Evolutionary conservation across 2,888 invertebrate genomes (phyloP).

Genomic region (Melinaea menophilus): DNA sequence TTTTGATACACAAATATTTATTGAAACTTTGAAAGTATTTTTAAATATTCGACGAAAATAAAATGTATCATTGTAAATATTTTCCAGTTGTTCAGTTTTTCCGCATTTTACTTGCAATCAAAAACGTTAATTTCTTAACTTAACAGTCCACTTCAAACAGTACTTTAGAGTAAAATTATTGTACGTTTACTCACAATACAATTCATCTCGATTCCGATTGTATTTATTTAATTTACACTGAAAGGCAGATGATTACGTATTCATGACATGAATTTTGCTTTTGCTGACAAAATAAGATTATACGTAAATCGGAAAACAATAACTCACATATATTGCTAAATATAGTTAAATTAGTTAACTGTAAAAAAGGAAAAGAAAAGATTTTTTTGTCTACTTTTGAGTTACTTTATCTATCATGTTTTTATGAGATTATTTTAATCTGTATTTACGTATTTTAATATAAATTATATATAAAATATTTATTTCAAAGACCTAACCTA

Average conservation of each 20-base stretch:
- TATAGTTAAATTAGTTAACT: too few relatives aligned
- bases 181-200: not conserved
- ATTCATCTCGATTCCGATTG: not conserved
- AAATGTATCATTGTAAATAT: not conserved
- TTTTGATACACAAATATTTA: too few relatives aligned
- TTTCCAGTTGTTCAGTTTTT: not conserved
- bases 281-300: not conserved
- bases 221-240: constrained; percentile 3
- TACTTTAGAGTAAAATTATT: constrained; percentile 4
- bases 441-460: too few relatives aligned
- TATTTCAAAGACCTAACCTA: too few relatives aligned
- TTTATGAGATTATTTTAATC: too few relatives aligned
- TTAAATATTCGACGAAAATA: not conserved
- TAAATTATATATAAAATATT: too few relatives aligned
- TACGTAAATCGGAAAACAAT: too few relatives aligned
- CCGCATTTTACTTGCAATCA: constrained; percentile 4
- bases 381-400: too few relatives aligned
- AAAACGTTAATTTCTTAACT: constrained; percentile 6
- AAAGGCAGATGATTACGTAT: not conserved
- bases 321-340: too few relatives aligned
- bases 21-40: not conserved
- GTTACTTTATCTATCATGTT: too few relatives aligned
- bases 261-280: constrained; percentile 1
- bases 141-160: not conserved
- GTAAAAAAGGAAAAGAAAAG: too few relatives aligned